Evolutionary conservation across 2,888 invertebrate species (phyloP).

Genomic region (Callinectes sapidus): DNA sequence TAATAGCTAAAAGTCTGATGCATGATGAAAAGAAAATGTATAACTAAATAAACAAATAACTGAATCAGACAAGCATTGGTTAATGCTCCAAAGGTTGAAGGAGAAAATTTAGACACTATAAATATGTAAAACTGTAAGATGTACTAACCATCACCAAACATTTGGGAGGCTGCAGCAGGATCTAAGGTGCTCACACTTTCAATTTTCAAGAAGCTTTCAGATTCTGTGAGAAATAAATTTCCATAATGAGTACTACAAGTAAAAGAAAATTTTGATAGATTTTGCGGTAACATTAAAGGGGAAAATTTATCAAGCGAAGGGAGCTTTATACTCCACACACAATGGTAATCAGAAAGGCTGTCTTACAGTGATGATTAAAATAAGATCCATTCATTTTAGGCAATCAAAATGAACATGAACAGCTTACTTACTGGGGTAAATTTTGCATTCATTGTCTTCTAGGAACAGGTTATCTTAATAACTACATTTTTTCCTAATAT

Average conservation of each 20-base stretch:
- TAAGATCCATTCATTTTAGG: neutral
- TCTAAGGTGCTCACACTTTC: slow-evolving; percentile 66
- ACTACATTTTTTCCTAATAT: neutral
- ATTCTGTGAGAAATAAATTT: slow-evolving; percentile 38
- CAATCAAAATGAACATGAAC: neutral
- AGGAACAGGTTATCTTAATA: neutral
- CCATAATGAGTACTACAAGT: neutral
- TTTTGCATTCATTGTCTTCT: neutral
- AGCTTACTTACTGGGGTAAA: neutral
- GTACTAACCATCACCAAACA: slow-evolving; percentile 68
- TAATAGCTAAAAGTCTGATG: neutral
- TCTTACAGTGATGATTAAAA: neutral
- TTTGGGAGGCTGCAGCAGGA: slow-evolving; percentile 61
- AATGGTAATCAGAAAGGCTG: neutral
- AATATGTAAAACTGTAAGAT: slow-evolving; percentile 6
- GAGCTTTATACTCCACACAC: neutral
- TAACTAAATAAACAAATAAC: neutral
- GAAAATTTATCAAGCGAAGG: neutral
- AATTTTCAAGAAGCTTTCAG: slow-evolving; percentile 61
- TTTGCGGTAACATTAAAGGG: neutral
- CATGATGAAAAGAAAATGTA: neutral
- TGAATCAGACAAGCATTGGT: neutral
- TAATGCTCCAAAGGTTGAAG: neutral
- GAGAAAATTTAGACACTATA: neutral
- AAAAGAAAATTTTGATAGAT: neutral